Evolutionary conservation across 2,797 vertebrate genomes (phyloP).

Genomic region (Lophius americanus): DNA sequence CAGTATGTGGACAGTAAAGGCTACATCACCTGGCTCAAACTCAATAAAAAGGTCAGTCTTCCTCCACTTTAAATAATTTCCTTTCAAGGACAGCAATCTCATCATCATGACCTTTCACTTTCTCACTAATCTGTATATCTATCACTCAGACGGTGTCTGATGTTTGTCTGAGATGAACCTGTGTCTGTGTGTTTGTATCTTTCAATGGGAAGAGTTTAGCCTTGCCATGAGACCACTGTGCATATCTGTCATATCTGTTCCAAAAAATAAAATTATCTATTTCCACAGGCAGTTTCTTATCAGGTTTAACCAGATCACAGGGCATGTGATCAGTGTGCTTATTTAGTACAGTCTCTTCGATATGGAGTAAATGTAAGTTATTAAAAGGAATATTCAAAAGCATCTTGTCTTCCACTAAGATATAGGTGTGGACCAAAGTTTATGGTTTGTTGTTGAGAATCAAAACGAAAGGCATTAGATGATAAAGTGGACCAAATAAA

Average conservation of each 20-base stretch:
- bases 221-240: too few species aligned
- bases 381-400: neutral
- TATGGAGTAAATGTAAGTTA: neutral
- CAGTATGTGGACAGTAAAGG: conserved; percentile 98
- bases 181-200: neutral
- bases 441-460: neutral
- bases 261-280: neutral
- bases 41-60: conserved; percentile 94
- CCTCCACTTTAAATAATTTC: neutral
- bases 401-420: too few species aligned
- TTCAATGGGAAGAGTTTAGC: too few species aligned
- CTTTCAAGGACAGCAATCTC: neutral
- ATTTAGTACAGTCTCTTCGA: neutral
- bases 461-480: too few species aligned
- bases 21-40: conserved; percentile 95
- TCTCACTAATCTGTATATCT: conserved; percentile 3
- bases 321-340: neutral
- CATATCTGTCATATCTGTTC: too few species aligned
- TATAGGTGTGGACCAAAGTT: neutral
- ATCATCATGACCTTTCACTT: neutral
- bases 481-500: too few species aligned
- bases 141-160: neutral
- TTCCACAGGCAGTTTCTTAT: too few species aligned
- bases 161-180: conserved; percentile 22
- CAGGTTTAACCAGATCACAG: neutral